Evolutionary conservation across 2,888 invertebrate species (phyloP).

Genomic region (Pterostichus niger): DNA sequence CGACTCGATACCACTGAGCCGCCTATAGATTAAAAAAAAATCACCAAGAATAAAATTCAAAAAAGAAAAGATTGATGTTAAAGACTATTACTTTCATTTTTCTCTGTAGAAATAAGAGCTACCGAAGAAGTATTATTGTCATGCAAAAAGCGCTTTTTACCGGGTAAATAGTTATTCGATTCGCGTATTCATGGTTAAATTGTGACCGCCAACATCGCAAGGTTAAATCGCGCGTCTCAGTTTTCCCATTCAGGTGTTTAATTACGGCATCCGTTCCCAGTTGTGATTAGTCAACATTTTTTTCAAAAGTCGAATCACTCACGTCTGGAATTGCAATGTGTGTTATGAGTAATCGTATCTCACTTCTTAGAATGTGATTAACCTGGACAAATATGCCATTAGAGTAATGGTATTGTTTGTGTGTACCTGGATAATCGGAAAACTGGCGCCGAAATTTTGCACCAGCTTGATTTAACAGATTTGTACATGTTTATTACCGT

Average conservation of each 20-base stretch:
- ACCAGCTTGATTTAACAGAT: too few relatives aligned
- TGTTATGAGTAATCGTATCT: conserved; percentile 39
- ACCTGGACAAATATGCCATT: conserved; percentile 26
- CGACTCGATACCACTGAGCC: too few relatives aligned
- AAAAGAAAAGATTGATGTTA: background rate
- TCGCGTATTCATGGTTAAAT: conserved; percentile 37
- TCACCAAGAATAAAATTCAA: too few relatives aligned
- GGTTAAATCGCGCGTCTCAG: conserved; percentile 50
- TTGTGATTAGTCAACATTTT: conserved; percentile 60
- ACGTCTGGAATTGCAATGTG: conserved; percentile 4
- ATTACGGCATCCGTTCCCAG: conserved; percentile 51
- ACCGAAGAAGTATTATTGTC: conserved; percentile 7
- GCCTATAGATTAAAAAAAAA: too few relatives aligned
- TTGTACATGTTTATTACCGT: too few relatives aligned
- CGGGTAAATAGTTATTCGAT: conserved; percentile 37
- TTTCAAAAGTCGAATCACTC: conserved; percentile 31
- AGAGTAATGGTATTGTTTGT: conserved; percentile 10
- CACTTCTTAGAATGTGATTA: conserved; percentile 35
- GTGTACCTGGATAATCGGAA: background rate
- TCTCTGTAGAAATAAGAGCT: background rate
- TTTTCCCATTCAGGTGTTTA: conserved; percentile 61
- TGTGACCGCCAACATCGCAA: conserved; percentile 60
- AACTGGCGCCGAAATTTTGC: too few relatives aligned
- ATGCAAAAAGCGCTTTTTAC: background rate
- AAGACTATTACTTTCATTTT: conserved; percentile 28